Evolutionary conservation across 2,888 invertebrate species (phyloP), one percentile per base, ranked within the genome.

Genomic region (Eledone cirrhosa): DNA sequence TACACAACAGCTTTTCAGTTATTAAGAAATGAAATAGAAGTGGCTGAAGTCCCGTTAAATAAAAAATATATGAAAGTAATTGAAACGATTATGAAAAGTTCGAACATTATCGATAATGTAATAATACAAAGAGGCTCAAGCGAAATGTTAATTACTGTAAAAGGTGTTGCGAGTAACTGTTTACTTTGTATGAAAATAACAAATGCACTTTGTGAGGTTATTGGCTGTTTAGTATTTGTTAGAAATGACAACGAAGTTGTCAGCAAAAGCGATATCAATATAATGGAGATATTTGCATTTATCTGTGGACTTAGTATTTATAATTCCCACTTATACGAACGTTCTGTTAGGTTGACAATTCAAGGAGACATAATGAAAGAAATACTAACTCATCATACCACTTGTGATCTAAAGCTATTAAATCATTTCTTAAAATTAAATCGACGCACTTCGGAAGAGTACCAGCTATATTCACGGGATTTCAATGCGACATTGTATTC

Each of bases 261-360:
- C 72, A 5, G 31, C 19, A 29, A 41, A 33, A 72, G 22, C 22
- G 72, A 72, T 5, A 2, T 72, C 13, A 41, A 72, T n/a, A 29
- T 72, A 41, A 72, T 72, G 72, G 72, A 91, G 91, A 97, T 98
- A 5, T 98, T 98, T 90, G 97, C 98, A 27, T 97, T 98, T 83
- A 98, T 98, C 91, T 98, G 97, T 90, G 98, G 97, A 1, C 93
- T 97, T 22, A 98, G 98, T 14, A 97, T 98, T 82, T 97, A 98
- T 91, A 98, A 98, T 90, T 97, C 97, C 5, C 97, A 97, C 90
- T 97, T 98, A 96, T 98, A 98, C 91, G 98, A 98, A 90, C 97
- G 96, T 86, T 98, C 97, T 7, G 97, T 97, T 90, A 95, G 96
- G 89, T 92, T 98, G 81, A 98, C 97, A 97, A 97, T 97, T 0